Percentiles rank a stretch among this genome's conserved stretches.
These are phyloP conservation scores for Ciona savignyi DNA, from an alignment of 23 tunicate species.

Conservation along the genomic window DNA sequence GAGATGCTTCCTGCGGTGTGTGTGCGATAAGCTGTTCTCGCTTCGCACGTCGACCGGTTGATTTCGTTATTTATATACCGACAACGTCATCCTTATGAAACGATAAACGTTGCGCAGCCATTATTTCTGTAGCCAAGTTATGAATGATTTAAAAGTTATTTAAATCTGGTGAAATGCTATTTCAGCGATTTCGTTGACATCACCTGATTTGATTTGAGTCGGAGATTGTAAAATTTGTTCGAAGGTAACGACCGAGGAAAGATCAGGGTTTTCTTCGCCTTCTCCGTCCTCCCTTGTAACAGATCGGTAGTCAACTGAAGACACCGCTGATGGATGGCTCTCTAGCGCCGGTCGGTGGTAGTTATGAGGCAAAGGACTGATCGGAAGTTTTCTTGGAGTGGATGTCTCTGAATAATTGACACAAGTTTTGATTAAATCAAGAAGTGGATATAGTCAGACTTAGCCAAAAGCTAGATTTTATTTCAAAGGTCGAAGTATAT, in stretches of 20 bases:
- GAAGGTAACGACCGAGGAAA: conserved; percentile 45
- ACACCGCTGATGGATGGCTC: conserved; percentile 7
- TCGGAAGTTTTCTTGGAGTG: conserved; percentile 26
- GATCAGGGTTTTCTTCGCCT: conserved; percentile 89
- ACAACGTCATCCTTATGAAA: too few relatives aligned
- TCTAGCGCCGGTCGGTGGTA: conserved; percentile 28
- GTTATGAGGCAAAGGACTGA: conserved; percentile 5
- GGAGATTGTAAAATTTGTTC: conserved; percentile 61
- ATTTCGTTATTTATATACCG: too few relatives aligned
- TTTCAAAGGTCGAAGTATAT: too few relatives aligned
- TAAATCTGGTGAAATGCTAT: too few relatives aligned
- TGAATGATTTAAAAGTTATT: too few relatives aligned
- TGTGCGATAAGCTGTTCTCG: too few relatives aligned
- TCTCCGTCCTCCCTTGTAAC: conserved; percentile 87
- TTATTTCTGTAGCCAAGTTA: too few relatives aligned
- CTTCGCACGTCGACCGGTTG: too few relatives aligned
- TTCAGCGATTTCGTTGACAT: too few relatives aligned
- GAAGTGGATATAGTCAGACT: background rate
- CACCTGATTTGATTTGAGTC: conserved; percentile 59
- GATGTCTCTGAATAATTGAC: conserved; percentile 16
- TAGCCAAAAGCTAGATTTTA: too few relatives aligned
- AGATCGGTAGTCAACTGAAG: conserved; percentile 49
- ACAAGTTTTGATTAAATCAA: background rate
- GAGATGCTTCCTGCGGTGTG: too few relatives aligned
- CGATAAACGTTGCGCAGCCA: too few relatives aligned